Evolutionary conservation across 2,113 vertebrate genomes (phyloP).

Genomic region (Neodon shergylaensis): DNA sequence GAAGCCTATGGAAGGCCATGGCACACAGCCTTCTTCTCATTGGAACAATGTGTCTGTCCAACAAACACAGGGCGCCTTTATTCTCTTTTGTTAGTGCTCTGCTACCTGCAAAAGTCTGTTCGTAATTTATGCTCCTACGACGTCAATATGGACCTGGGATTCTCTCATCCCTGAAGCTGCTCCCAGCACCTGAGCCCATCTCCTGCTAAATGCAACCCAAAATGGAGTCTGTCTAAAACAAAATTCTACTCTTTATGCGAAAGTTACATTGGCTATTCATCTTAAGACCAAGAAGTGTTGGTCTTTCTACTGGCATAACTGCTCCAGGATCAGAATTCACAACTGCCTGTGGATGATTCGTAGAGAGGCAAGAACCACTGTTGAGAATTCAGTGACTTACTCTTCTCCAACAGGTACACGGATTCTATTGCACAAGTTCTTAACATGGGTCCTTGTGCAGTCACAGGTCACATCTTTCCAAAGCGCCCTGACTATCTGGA

Average conservation of each 20-base stretch:
- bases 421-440: background rate
- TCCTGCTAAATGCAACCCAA: background rate
- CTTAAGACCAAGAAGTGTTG: background rate
- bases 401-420: background rate
- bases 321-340: background rate
- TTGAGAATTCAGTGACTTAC: background rate
- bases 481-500: background rate
- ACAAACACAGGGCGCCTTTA: background rate
- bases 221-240: background rate
- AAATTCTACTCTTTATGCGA: background rate
- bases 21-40: background rate
- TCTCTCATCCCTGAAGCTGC: background rate
- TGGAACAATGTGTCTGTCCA: too few species aligned
- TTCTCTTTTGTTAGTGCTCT: conserved; percentile 55
- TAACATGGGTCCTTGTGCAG: accelerated
- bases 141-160: background rate
- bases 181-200: background rate
- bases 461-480: accelerated
- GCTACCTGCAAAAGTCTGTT: background rate
- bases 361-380: background rate
- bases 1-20: conserved; percentile 22
- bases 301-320: too few species aligned
- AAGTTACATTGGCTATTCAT: background rate
- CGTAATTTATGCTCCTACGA: background rate
- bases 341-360: too few species aligned